Percentiles rank a stretch among this genome's conserved stretches.
phyloP scores from a whole-genome alignment of 30 jellyfish, hydroid and myxozoan species.

The Mastigias papua region DNA sequence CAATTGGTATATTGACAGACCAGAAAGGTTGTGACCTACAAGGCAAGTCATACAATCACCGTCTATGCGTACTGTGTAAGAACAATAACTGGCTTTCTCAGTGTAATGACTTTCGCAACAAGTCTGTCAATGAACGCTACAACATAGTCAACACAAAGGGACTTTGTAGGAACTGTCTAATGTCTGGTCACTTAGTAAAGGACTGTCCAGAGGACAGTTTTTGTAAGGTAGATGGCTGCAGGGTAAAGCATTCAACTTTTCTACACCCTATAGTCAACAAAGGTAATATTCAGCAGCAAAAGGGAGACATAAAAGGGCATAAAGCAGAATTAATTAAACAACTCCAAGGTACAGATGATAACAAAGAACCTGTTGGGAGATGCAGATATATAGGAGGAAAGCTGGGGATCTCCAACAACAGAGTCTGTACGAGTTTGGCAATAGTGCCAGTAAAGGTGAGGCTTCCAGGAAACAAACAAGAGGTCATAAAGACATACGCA shows the following conservation, averaged over 20 bases:
- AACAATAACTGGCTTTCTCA: conserved; percentile 11
- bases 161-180: conserved; percentile 26
- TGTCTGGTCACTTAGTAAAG: conserved; percentile 10
- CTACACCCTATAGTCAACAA: conserved; percentile 21
- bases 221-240: conserved; percentile 28
- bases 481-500: conserved; percentile 28
- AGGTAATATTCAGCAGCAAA: background rate
- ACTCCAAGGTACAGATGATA: background rate
- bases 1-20: background rate
- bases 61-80: conserved; percentile 1
- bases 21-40: conserved; percentile 3
- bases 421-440: conserved; percentile 12
- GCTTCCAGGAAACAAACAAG: background rate
- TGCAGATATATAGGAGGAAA: background rate
- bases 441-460: conserved; percentile 32
- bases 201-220: conserved; percentile 4
- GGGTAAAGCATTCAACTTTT: conserved; percentile 27
- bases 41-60: conserved; percentile 4
- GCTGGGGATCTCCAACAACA: background rate
- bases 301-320: background rate
- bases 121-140: conserved; percentile 10
- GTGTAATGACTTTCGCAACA: conserved; percentile 9
- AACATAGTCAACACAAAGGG: conserved; percentile 5
- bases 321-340: background rate
- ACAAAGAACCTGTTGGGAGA: background rate